phyloP scores from a whole-genome alignment of 2,888 invertebrate species.

The Suillia variegata region DNA sequence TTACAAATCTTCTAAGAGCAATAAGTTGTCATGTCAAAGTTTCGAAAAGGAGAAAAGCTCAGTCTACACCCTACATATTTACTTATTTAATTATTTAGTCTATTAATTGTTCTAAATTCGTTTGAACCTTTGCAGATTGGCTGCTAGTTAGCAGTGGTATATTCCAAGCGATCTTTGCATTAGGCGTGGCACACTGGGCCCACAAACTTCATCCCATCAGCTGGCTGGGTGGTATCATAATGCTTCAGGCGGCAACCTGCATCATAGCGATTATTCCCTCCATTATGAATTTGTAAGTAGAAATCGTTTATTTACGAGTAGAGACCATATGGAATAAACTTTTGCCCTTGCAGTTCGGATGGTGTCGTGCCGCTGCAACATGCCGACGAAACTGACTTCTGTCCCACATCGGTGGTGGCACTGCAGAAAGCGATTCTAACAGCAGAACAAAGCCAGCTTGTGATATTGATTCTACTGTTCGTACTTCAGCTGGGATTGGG shows the following conservation, averaged over 20 bases:
- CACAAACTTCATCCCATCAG: constrained; percentile 66
- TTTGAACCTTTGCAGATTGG: constrained; percentile 63
- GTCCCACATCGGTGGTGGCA: constrained; percentile 37
- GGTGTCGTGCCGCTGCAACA: constrained; percentile 29
- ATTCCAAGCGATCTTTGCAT: constrained; percentile 64
- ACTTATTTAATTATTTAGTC: no score
- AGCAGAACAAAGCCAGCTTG: constrained; percentile 46
- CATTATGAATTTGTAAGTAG: constrained; percentile 61
- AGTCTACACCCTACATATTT: no score
- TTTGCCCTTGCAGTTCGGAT: constrained; percentile 33
- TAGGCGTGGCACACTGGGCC: constrained; percentile 66
- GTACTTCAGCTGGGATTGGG: constrained; percentile 63
- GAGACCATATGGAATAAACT: no score
- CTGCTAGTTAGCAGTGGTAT: constrained; percentile 65
- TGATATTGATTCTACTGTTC: constrained; percentile 62
- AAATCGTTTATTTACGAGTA: background rate
- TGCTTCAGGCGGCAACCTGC: constrained; percentile 64
- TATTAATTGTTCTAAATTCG: background rate
- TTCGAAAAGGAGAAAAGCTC: no score
- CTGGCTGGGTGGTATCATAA: constrained; percentile 66
- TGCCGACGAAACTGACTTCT: constrained; percentile 40
- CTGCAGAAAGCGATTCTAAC: constrained; percentile 40
- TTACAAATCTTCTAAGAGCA: no score
- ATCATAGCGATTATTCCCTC: constrained; percentile 65
- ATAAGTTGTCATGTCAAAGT: no score